Evolutionary conservation across 2,888 invertebrate genomes (phyloP), one percentile per base, ranked within the genome.

Genomic region (Aphrophora alni): DNA sequence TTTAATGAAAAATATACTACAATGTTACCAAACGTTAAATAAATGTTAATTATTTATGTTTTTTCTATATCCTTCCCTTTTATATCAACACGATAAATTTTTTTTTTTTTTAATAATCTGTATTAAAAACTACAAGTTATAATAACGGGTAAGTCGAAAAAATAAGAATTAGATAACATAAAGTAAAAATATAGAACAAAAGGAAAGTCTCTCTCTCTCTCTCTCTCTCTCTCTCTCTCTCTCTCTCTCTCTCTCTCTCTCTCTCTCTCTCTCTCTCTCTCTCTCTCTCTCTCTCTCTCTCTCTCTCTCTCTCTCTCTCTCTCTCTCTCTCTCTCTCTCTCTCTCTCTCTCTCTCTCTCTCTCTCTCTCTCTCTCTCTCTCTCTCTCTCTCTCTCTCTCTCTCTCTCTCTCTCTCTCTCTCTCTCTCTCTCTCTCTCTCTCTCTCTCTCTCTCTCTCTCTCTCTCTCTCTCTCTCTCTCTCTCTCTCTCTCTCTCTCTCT

Each of bases 181-280:
- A n/a, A n/a, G n/a, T n/a, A n/a, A n/a, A n/a, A n/a, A n/a, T n/a
- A n/a, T n/a, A n/a, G n/a, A n/a, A n/a, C n/a, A n/a, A n/a, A n/a
- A n/a, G n/a, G n/a, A n/a, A n/a, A n/a, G n/a, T n/a, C n/a, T n/a
- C n/a, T n/a, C n/a, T n/a, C n/a, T n/a, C 77, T 74, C n/a, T n/a
- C n/a, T n/a, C n/a, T n/a, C n/a, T n/a, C n/a, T n/a, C n/a, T n/a
- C n/a, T n/a, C n/a, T n/a, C 33, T 26, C 28, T 70, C 33, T 77
- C 77, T 72, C 78, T 71, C 38, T 26, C 38, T 33, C 17, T 24
- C 38, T 38, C 33, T 74, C 71, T 71, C 78, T 71, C 78, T 74
- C 74, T 74, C 74, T 28, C 74, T 38, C 26, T 3, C 59, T 17
- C 75, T 69, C 69, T 69, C 69, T 69, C 69, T 69, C 69, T 69